Percentiles rank a stretch among this genome's conserved stretches.
These are phyloP conservation scores for Dicentrarchus labrax DNA, from an alignment of 2,113 vertebrate species.

Conservation along the genomic window DNA sequence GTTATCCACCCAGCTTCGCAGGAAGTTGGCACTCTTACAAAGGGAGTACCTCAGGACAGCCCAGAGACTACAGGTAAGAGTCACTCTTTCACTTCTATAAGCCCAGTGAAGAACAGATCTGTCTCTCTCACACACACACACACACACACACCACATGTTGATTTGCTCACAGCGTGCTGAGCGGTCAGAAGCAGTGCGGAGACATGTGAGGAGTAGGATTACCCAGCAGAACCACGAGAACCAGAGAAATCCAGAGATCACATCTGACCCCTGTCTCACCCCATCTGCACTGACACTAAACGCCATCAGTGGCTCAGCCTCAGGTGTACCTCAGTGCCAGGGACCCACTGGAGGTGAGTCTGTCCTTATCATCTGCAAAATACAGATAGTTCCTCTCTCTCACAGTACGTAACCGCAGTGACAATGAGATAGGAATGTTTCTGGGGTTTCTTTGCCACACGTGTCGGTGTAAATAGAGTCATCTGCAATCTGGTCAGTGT, in stretches of 20 bases:
- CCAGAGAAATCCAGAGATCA: slow-evolving; percentile 23
- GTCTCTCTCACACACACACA: not conserved
- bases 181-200: slow-evolving; percentile 63
- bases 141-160: not conserved
- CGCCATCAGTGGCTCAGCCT: not conserved
- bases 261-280: not conserved
- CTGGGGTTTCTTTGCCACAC: too few relatives aligned
- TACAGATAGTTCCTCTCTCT: not conserved
- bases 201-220: slow-evolving; percentile 68
- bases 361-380: not conserved
- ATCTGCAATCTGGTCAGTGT: not conserved
- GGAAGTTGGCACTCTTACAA: slow-evolving; percentile 76
- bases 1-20: slow-evolving; percentile 71
- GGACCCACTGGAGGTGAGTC: slow-evolving; percentile 36
- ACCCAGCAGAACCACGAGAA: slow-evolving; percentile 51
- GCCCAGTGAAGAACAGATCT: not conserved
- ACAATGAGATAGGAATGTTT: too few relatives aligned
- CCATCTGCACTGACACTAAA: not conserved
- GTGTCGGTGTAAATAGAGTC: not conserved
- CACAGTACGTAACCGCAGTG: not conserved
- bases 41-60: slow-evolving; percentile 79
- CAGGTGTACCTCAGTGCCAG: not conserved
- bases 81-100: not conserved
- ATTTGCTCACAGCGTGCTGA: slow-evolving; percentile 75
- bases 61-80: slow-evolving; percentile 75